A percentile compares a stretch with the other conserved stretches of the same genome.
Conservation (phyloP, 2,113 vertebrate genomes). For the Pachyramphus minor region DNA sequence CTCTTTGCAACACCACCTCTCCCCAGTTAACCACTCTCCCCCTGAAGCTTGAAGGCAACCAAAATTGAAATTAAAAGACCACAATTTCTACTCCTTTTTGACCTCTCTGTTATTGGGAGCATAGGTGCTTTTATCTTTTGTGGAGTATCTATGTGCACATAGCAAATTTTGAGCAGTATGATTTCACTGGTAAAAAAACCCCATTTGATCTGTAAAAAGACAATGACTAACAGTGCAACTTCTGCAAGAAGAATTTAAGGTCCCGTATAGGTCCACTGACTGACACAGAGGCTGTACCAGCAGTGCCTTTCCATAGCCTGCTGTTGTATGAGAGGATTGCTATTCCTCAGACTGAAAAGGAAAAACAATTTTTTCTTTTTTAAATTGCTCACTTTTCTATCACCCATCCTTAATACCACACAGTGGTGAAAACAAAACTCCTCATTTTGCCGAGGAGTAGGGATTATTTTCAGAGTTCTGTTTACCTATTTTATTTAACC, state of each 20-base stretch:
- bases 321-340: neutral
- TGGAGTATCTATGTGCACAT: fast-evolving
- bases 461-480: neutral
- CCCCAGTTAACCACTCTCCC: neutral
- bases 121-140: neutral
- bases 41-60: neutral
- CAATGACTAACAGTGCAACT: neutral
- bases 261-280: neutral
- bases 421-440: neutral
- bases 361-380: neutral
- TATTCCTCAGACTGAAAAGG: neutral
- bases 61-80: neutral
- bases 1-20: neutral
- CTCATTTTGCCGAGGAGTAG: neutral
- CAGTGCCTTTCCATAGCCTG: neutral
- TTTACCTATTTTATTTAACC: neutral
- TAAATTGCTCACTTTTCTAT: neutral
- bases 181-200: neutral
- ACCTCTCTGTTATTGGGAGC: neutral
- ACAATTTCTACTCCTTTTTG: neutral
- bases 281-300: neutral
- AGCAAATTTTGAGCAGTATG: neutral
- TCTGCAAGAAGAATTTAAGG: neutral
- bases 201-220: neutral
- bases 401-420: neutral